Conservation (phyloP, 2,888 invertebrate species). For the Parasteatoda lunata region DNA sequence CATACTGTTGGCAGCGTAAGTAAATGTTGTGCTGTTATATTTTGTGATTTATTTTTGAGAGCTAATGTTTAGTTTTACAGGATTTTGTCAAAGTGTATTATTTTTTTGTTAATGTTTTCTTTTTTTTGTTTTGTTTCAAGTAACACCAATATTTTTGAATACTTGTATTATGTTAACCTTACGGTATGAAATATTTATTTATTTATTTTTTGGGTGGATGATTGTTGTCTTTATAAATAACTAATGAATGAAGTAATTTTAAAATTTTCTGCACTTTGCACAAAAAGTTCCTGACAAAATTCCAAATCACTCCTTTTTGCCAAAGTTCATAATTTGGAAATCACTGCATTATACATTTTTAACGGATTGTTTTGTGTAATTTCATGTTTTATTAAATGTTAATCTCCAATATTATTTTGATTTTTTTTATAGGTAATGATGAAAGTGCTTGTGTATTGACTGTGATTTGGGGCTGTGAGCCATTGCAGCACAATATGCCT, state of each 20-base stretch:
- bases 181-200: no score
- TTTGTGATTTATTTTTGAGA: no score
- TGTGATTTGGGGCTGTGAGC: constrained; percentile 57
- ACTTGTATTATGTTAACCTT: no score
- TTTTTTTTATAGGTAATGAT: background rate
- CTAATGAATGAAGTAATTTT: background rate
- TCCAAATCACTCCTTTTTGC: no score
- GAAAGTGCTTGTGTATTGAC: constrained; percentile 50
- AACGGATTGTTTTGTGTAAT: background rate
- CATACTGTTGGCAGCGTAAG: no score
- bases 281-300: background rate
- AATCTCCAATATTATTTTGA: background rate
- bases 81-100: no score
- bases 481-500: constrained; percentile 29
- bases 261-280: background rate
- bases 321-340: background rate
- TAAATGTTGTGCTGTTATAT: no score
- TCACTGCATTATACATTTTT: background rate
- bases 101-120: no score
- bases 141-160: no score
- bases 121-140: no score
- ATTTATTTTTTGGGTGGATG: no score
- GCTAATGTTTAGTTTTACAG: no score
- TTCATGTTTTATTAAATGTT: background rate
- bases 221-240: background rate